phyloP scores from a whole-genome alignment of 2,113 vertebrate species.

The Melanocharis versteri region DNA sequence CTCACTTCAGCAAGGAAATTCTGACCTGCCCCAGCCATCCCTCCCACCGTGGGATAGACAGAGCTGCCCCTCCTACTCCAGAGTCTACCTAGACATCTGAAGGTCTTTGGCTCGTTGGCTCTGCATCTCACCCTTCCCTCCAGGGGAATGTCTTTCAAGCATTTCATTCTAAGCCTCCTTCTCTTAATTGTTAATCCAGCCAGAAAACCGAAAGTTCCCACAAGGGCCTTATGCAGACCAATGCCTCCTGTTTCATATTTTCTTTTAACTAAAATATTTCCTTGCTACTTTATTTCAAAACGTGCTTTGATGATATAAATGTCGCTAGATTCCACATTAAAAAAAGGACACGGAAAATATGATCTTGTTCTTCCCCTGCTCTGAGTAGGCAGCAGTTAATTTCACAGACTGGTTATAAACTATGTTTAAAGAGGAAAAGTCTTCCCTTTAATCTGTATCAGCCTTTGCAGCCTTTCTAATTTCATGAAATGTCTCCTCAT shows the following conservation, averaged over 20 bases:
- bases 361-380: not conserved
- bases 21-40: not conserved
- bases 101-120: not conserved
- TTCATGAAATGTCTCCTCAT: slow-evolving; percentile 43
- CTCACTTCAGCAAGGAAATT: not conserved
- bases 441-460: slow-evolving; percentile 60
- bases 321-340: not conserved
- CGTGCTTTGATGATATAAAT: not conserved
- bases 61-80: not conserved
- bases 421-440: slow-evolving; percentile 39
- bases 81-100: not conserved
- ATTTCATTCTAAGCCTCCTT: not conserved
- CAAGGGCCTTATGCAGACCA: not conserved
- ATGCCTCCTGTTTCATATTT: not conserved
- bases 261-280: not conserved
- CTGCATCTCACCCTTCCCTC: not conserved
- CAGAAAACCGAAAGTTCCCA: not conserved
- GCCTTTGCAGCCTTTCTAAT: slow-evolving; percentile 63
- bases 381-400: slow-evolving; percentile 47
- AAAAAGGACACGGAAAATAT: not conserved
- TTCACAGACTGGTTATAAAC: slow-evolving; percentile 58
- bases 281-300: not conserved
- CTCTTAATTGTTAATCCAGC: not conserved
- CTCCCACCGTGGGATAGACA: not conserved
- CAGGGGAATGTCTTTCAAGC: not conserved